phyloP scores from a whole-genome alignment of 2,113 vertebrate species.

The Atlantisia rogersi region DNA sequence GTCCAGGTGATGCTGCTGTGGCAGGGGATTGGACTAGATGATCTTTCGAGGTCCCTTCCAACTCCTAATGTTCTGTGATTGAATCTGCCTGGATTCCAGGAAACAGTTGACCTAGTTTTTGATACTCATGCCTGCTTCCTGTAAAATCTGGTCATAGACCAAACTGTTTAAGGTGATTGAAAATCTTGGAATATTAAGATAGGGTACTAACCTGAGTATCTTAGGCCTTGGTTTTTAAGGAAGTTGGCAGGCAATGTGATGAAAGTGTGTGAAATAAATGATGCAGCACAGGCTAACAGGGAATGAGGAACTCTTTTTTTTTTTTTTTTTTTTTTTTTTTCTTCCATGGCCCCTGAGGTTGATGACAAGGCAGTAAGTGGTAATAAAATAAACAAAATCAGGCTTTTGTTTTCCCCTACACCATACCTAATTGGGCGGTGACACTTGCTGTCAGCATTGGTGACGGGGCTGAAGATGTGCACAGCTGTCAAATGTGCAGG shows the following conservation, averaged over 20 bases:
- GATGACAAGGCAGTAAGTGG: background rate
- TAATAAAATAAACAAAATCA: background rate
- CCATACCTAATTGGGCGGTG: background rate
- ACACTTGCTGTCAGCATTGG: background rate
- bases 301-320: background rate
- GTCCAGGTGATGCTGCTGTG: no score
- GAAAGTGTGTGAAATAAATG: background rate
- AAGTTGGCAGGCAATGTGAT: background rate
- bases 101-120: background rate
- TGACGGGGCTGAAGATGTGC: background rate
- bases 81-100: background rate
- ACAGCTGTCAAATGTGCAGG: background rate
- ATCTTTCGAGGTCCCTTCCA: no score
- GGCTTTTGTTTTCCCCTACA: background rate
- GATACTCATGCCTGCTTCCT: background rate
- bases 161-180: background rate
- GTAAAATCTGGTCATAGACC: background rate
- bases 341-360: background rate
- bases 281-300: background rate
- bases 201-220: background rate
- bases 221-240: background rate
- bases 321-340: background rate
- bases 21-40: no score
- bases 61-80: no score
- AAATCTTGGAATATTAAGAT: background rate